A percentile compares a stretch with the other conserved stretches of the same genome.
phyloP scores from a whole-genome alignment of 2,888 invertebrate genomes.

The Sesamia inferens region DNA sequence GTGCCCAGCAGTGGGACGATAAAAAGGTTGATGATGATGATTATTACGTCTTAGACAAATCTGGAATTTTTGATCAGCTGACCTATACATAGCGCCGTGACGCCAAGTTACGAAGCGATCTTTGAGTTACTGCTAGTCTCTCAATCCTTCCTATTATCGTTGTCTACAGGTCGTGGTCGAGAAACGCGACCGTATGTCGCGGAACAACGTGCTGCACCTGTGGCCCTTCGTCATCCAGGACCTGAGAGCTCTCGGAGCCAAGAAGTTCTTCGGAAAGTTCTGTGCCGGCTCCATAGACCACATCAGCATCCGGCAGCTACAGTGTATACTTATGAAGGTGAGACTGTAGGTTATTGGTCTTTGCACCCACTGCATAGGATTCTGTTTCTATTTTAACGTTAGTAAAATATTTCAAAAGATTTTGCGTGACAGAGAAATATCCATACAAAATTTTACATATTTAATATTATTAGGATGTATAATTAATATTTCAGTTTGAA shows the following conservation, averaged over 20 bases:
- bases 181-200: constrained; percentile 97
- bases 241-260: constrained; percentile 97
- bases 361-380: neutral
- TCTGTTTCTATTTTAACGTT: neutral
- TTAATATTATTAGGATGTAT: too few relatives aligned
- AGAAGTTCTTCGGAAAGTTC: constrained; percentile 99
- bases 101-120: too few relatives aligned
- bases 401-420: too few relatives aligned
- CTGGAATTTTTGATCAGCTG: too few relatives aligned
- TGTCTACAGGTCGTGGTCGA: constrained; percentile 94
- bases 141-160: neutral
- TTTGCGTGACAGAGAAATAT: too few relatives aligned
- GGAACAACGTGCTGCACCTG: constrained; percentile 99
- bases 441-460: too few relatives aligned
- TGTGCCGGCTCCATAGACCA: constrained; percentile 99
- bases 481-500: too few relatives aligned
- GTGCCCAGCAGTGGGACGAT: too few relatives aligned
- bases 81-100: too few relatives aligned
- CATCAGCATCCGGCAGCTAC: constrained; percentile 98
- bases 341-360: neutral
- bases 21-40: too few relatives aligned
- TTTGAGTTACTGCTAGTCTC: too few relatives aligned
- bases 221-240: constrained; percentile 99
- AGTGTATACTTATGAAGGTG: constrained; percentile 98
- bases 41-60: too few relatives aligned